Conservation (phyloP, 2,888 invertebrate genomes). For the Caenorhabditis sp. region DNA sequence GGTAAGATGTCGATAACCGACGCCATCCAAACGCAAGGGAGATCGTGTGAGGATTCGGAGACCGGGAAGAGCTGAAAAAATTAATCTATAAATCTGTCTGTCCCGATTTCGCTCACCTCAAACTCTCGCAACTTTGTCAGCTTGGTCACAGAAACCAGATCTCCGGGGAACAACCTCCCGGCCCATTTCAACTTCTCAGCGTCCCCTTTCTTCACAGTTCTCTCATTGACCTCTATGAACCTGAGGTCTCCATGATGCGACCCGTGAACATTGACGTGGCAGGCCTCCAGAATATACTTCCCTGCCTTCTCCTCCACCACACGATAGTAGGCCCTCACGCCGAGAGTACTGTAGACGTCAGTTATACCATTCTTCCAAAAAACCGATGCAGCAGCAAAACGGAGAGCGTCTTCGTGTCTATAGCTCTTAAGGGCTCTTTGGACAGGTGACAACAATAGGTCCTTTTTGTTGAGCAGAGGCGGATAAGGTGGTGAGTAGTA, state of each 20-base stretch:
- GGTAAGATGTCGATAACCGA: background rate
- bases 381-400: background rate
- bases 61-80: too few species aligned
- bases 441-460: too few species aligned
- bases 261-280: constrained; percentile 3
- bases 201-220: background rate
- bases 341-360: too few species aligned
- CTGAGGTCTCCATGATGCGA: background rate
- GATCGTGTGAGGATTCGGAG: too few species aligned
- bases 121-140: background rate
- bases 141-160: background rate
- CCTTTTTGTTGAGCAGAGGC: too few species aligned
- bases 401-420: background rate
- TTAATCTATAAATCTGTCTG: too few species aligned
- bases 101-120: background rate
- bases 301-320: background rate
- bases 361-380: background rate
- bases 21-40: background rate
- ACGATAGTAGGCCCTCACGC: background rate
- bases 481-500: too few species aligned
- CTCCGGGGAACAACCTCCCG: background rate
- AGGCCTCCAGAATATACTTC: background rate
- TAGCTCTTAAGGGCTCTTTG: too few species aligned
- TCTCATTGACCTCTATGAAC: background rate
- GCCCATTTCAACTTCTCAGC: background rate